Evolutionary conservation across 2,797 vertebrate species (phyloP).

Genomic region (Anolis apletophallus): DNA sequence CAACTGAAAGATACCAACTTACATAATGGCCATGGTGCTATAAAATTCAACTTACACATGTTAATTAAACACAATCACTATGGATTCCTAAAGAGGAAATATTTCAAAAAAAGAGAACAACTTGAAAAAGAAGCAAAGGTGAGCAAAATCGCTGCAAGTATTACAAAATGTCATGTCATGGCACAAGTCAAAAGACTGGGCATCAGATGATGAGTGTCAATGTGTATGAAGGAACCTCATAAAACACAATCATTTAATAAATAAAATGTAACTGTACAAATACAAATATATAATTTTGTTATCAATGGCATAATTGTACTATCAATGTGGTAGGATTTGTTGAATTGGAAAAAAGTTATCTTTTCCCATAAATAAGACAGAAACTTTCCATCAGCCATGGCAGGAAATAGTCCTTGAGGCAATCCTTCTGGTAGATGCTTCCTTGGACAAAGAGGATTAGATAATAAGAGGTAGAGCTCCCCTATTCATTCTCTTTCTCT

Average conservation of each 20-base stretch:
- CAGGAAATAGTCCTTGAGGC: background rate
- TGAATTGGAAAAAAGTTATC: too few species aligned
- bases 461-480: background rate
- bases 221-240: background rate
- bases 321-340: background rate
- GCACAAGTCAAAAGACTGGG: background rate
- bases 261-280: too few species aligned
- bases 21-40: too few species aligned
- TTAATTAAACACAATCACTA: background rate
- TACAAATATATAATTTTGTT: too few species aligned
- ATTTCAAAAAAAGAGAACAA: background rate
- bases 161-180: background rate
- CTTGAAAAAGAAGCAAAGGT: background rate
- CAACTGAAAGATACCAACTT: too few species aligned
- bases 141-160: background rate
- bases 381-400: background rate
- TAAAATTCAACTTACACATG: too few species aligned
- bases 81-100: background rate
- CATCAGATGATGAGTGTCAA: background rate
- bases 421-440: background rate
- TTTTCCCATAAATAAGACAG: background rate
- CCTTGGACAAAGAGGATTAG: background rate
- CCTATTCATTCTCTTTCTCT: background rate
- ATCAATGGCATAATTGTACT: too few species aligned
- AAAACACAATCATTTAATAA: too few species aligned